These are phyloP conservation scores for Vanacampus margaritifer DNA, from an alignment of 2,113 vertebrate species.

Conservation along the genomic window DNA sequence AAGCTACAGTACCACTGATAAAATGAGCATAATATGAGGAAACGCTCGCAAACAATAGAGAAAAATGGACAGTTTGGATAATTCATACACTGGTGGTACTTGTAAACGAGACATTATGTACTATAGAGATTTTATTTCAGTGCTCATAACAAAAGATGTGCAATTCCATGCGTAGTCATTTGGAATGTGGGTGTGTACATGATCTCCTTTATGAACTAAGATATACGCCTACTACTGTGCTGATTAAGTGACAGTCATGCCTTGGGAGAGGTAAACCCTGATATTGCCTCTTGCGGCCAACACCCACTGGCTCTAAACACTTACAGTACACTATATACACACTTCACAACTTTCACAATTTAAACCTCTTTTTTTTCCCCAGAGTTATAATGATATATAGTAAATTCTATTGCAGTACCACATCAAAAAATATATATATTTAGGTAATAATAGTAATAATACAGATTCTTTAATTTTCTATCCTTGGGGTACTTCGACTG, in stretches of 20 bases:
- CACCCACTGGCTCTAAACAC: constrained; percentile 31
- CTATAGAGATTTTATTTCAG: neutral
- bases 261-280: constrained; percentile 26
- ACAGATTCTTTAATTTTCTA: no score
- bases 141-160: neutral
- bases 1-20: constrained; percentile 7
- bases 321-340: constrained; percentile 14
- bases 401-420: no score
- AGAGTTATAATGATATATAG: no score
- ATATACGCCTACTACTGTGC: neutral
- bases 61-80: neutral
- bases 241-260: constrained; percentile 1
- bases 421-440: no score
- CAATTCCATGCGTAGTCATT: neutral
- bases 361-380: no score
- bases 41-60: neutral
- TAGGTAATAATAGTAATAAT: no score
- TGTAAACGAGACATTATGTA: neutral
- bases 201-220: neutral
- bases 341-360: no score
- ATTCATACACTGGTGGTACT: neutral
- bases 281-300: constrained; percentile 33
- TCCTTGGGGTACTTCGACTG: no score
- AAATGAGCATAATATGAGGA: constrained; percentile 11
- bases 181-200: constrained; percentile 2